Base-by-base conservation (phyloP, 2,888 invertebrate genomes). In the Strigamia transsilvanica region DNA sequence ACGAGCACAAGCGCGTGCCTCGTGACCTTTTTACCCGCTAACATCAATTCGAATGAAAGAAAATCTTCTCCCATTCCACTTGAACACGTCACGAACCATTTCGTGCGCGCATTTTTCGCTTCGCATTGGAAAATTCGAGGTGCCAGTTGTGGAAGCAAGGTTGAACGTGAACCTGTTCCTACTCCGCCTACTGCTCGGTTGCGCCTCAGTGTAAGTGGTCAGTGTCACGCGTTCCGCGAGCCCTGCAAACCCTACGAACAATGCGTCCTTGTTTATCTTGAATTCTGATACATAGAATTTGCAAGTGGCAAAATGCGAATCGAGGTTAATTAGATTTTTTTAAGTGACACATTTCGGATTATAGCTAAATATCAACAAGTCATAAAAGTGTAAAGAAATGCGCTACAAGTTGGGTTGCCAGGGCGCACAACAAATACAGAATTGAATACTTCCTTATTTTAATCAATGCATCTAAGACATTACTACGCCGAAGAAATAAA, bases 31-130 rank as follows among this genome's bases (percentile, higher is more conserved):
- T 66, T 66, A 18, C 61, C 61, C 23, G 23, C 61, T 66, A 66
- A 66, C 61, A 66, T 18, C 61, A 66, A 23, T 66, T 66, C 61
- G 1, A 23, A 66, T n/a, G 61, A 46, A 46, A 66, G 61, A 66
- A 66, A 66, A 66, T 66, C 12, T 23, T 12, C 61, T 12, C 18
- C 61, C 21, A 66, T 21, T 66, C 5, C 61, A 66, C 21, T 21
- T 18, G 4, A 9, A 66, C 18, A 21, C 61, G 12, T 66, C 61
- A 66, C 61, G 61, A 15, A 66, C 21, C 6, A 21, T 23, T 66
- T 21, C 6, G 21, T 18, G 23, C 46, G 46, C 46, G 21, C n/a
- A 23, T n/a, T 66, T 66, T 66, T 3, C 27, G 23, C 61, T 12
- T 12, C 12, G 61, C 61, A 18, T 21, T 21, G 21, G 1, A n/a